Base-by-base conservation (phyloP, 1,140 invertebrate genomes). In the Drosophila serrata region DNA sequence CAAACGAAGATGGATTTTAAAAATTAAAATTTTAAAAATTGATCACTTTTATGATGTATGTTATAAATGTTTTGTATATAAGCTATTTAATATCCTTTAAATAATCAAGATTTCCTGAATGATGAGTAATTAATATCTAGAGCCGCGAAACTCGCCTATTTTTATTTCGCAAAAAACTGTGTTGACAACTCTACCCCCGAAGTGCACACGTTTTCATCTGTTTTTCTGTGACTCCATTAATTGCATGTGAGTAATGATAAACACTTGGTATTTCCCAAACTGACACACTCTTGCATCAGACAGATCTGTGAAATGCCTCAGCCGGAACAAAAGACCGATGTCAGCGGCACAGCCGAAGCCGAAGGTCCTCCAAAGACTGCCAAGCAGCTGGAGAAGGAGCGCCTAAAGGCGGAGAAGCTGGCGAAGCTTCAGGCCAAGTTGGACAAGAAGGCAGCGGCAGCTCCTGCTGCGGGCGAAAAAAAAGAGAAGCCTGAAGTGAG, bases 391-490 rank as follows among this genome's bases (percentile, higher is more conserved):
- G 96, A 98, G 92, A 98, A 98, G 91, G 97, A 98, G 93, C 97
- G 96, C 0, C 96, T 97, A 70, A 98, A 97, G 88, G 95, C 96
- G 40, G 97, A 97, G 0, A 98, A 98, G 92, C 94, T 98, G 65
- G 97, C 97, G 75, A 99, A 99, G 93, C 96, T 99, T 45, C 96
- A 98, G 92, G 96, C 97, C 59, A 99, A 99, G 91, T 94, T 98
- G 90, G 96, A 97, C 46, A 98, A 98, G 90, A 96, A 97, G 90
- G 94, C 93, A 40, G 42, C 81, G 22, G 70, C 70, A 31, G 92
- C 93, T 56, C 93, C 94, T 81, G 91, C 92, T 75, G 84, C 93
- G 78, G 88, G 85, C 6, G 95, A 96, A 92, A 95, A 95, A 79
- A 96, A 96, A 79, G 79, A 92, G 57, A 92, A 92, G 55, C 82